Base-by-base conservation (phyloP, 2,888 invertebrate species). In the Tiliacea citrago region DNA sequence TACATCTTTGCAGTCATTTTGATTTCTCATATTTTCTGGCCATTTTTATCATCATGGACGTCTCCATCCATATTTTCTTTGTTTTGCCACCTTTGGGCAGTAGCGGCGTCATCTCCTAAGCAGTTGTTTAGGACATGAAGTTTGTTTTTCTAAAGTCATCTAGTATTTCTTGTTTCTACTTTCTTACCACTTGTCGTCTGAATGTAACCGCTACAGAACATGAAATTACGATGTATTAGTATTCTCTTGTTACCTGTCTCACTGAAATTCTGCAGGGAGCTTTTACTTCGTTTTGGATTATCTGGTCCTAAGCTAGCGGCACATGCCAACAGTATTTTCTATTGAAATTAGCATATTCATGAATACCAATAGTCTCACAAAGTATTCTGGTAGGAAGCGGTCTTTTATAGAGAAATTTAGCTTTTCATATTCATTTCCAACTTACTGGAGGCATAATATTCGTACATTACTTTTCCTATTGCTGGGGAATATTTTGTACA, bases 321-420 rank as follows among this genome's bases (percentile, higher is more conserved):
- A 58, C 62, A 76, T 66, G 49, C 47, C 60, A 72, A 78, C 77
- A 74, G 83, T 83, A 83, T 82, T 80, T 63, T 80, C 62, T 73
- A 75, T 81, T 68, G 74, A 76, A 81, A 83, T 81, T 84, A 81
- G 63, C 85, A 83, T 85, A 79, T 70, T 84, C 76, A 85, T 85
- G 83, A 84, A 78, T 83, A 78, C 68, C 83, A 78, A 82, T 83
- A 75, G 75, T 57, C 67, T 76, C 62, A 77, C 73, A 76, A 78
- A 78, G 65, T 65, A 77, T 73, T 68, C 81, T 81, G 76, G 76
- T 81, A 84, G 78, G 70, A 83, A 76, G 78, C 83, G 68, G 68
- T 68, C 62, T 72, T 77, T 77, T 76, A 82, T 70, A 68, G 67
- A 74, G 73, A 73, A 39, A 69, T 83, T 60, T 74, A 67, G 69